phyloP scores from a whole-genome alignment of 2,113 vertebrate genomes.

The Sciurus niger region DNA sequence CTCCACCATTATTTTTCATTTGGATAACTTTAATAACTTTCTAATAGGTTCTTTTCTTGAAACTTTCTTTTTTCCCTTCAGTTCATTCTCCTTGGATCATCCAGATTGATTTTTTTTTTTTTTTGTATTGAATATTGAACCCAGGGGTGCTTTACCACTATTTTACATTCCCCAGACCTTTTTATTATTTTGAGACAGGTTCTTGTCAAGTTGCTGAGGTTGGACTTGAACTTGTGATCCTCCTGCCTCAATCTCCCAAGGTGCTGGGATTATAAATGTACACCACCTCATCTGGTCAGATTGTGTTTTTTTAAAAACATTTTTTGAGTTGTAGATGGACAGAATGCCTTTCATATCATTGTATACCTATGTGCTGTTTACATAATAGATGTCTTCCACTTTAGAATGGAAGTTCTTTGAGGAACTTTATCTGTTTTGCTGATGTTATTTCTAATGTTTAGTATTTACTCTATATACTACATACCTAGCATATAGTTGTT shows the following conservation, averaged over 20 bases:
- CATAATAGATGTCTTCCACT: neutral
- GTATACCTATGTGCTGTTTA: neutral
- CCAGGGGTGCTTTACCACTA: neutral
- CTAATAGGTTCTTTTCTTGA: neutral
- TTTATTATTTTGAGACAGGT: neutral
- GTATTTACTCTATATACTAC: neutral
- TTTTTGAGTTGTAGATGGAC: no score
- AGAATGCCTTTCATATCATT: neutral
- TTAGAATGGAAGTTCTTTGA: slow-evolving; percentile 1
- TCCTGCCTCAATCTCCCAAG: neutral
- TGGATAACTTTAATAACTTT: neutral
- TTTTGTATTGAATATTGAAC: neutral
- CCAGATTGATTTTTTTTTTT: slow-evolving; percentile 9
- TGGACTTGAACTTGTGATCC: neutral
- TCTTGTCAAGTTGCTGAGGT: neutral
- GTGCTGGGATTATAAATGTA: neutral
- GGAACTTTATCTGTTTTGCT: neutral
- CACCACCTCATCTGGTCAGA: neutral
- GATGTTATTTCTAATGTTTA: neutral
- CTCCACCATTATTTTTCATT: slow-evolving; percentile 42
- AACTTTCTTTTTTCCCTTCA: neutral
- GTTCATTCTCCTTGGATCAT: neutral
- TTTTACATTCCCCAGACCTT: neutral
- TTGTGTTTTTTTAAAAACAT: no score
- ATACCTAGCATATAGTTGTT: neutral